Base-by-base conservation (phyloP, 2,113 vertebrate genomes). In the Oreocharis arfaki region DNA sequence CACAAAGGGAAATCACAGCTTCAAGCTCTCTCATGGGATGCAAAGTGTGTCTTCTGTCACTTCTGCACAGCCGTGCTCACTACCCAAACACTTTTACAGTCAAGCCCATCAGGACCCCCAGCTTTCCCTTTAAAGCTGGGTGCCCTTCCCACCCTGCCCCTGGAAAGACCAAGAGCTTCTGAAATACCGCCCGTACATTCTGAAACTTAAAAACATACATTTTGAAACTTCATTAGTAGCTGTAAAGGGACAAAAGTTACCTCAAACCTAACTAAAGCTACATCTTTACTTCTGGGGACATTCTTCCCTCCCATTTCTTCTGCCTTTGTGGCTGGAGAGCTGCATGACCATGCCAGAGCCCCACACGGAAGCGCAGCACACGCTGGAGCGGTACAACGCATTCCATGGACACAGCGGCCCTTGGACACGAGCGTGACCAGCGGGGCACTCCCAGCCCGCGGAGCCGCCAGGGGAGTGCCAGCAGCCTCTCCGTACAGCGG, bases 341-440 rank as follows among this genome's bases (percentile, higher is more conserved):
- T 8, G 35, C 12, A 13, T 0, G 5, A 23, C 33, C 0, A 0
- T 0, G 7, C 16, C 12, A 27, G 20, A 60, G 41, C 22, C 32
- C 4, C 56, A 5, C 3, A 15, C 9, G 28, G 41, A 28, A 21
- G 27, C 6, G 3, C 56, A 11, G 42, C 2, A 22, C 35, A 7
- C 18, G 7, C 4, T 0, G 33, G 18, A 17, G 27, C 1, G 3
- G 0, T 32, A 7, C 10, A 28, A 19, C 0, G 3, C 41, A 3
- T 2, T 7, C 32, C 9, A 8, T 1, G 8, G 44, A 44, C 0
- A 10, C 10, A 10, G 52, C 0, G 4, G 56, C 42, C 26, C 35
- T 17, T 0, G 2, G 8, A 23, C 56, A 15, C 23, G 3, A 24
- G 13, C 9, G 2, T 3, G 42, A 10, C 10, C 41, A 7, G 16